phyloP scores from a whole-genome alignment of 2,888 invertebrate genomes.

The Junonia oenone region DNA sequence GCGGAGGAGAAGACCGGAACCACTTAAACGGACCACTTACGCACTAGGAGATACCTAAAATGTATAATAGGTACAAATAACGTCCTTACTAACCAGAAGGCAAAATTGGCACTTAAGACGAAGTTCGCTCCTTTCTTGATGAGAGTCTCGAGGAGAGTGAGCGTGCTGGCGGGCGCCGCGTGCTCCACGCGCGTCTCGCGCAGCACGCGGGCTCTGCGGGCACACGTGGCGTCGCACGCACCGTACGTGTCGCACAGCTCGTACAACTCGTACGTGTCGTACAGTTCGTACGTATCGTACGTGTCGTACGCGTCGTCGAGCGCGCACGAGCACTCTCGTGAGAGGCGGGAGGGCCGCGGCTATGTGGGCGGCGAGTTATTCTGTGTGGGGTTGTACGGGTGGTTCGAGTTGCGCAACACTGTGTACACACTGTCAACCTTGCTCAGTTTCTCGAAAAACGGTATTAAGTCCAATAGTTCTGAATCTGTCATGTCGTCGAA shows the following conservation, averaged over 20 bases:
- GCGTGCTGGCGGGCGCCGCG: conserved; percentile 29
- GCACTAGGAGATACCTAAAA: conserved; percentile 73
- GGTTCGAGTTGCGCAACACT: conserved; percentile 94
- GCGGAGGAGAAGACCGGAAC: conserved; percentile 37
- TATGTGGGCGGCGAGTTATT: conserved; percentile 63
- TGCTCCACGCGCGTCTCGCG: conserved; percentile 24
- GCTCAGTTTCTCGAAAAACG: conserved; percentile 98
- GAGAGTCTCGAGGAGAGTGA: conserved; percentile 47
- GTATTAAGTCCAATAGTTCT: conserved; percentile 97
- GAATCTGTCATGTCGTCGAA: conserved; percentile 99
- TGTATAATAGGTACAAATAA: conserved; percentile 75
- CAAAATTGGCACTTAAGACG: conserved; percentile 79
- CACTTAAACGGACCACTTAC: conserved; percentile 69
- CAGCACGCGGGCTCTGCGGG: conserved; percentile 23
- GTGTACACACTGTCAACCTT: conserved; percentile 98
- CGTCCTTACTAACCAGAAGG: conserved; percentile 78
- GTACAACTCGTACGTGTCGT: conserved; percentile 1
- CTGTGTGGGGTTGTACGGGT: conserved; percentile 85
- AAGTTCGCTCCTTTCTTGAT: conserved; percentile 60
- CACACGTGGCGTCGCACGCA: not conserved
- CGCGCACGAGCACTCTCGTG: conserved; percentile 12
- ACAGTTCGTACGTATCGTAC: conserved; percentile 11
- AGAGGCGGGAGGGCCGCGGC: conserved; percentile 38
- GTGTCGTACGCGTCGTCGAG: not conserved
- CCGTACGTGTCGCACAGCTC: conserved; percentile 1